Evolutionary conservation across 1,140 invertebrate genomes (phyloP), one percentile per base, ranked within the genome.

Genomic region (Trichogramma pretiosum): DNA sequence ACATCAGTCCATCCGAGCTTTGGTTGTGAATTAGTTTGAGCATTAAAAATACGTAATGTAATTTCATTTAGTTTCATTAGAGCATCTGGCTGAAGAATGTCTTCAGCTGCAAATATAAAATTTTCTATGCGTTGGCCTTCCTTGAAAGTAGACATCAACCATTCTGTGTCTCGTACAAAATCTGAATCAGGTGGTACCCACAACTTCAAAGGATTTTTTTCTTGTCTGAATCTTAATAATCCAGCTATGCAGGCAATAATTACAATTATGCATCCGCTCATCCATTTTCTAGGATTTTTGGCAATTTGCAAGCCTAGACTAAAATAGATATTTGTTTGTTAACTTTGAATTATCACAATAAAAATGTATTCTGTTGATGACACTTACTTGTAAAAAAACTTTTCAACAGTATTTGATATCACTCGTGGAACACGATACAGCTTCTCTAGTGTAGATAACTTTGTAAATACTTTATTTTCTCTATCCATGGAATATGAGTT

Each of bases 161-260:
- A 86, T 47, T 85, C 76, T 5, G 83, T 81, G 48, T 85, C 80
- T 50, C 60, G 59, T 28, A 76, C 74, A 63, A 85, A 87, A 48
- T 81, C 77, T 0, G 82, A 84, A 46, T 84, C 67, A 30, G 72
- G 70, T 7, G 76, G 74, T 7, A 87, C 79, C 84, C 84, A 88
- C 45, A 88, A 63, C 60, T 82, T 83, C 48, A 85, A 65, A 2
- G 84, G 84, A 63, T 84, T 80, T 55, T 76, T 76, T 54, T 78
- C 77, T 53, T 67, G 67, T 32, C 63, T 57, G 50, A 73, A 72
- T 18, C 56, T 54, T 22, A 54, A 55, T 9, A 71, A 53, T 8
- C 70, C 70, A 36, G 52, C 57, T 10, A 70, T 41, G 42, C 67
- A 72, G 5, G 70, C 9, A 35, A 70, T 46, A 7, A 72, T 62